Conservation (phyloP, 2,113 vertebrate genomes). For the Cheirogaleus medius region DNA sequence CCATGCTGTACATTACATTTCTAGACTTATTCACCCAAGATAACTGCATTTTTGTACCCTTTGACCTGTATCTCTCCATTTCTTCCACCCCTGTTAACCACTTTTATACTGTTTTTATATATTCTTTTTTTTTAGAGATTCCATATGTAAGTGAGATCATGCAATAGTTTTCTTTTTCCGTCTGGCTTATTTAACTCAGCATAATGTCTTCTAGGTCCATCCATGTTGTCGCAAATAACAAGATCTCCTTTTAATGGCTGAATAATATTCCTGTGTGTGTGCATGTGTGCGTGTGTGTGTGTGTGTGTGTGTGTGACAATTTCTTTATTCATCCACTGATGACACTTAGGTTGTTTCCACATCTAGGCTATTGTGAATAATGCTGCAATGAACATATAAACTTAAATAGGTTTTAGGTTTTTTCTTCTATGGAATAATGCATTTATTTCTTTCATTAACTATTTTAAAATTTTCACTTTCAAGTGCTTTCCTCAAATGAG, state of each 20-base stretch:
- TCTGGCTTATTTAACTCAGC: neutral
- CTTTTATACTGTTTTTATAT: neutral
- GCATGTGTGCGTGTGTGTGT: too few relatives aligned
- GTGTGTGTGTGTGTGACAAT: too few relatives aligned
- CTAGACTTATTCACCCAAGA: neutral
- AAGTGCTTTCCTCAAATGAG: neutral
- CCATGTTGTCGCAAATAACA: neutral
- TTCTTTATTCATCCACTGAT: neutral
- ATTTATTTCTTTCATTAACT: neutral
- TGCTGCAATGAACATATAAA: neutral
- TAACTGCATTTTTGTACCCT: neutral
- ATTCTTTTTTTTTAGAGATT: neutral
- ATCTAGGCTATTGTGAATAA: neutral
- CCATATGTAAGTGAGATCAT: neutral
- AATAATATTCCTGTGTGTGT: neutral
- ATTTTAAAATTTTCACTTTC: neutral
- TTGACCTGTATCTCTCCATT: neutral
- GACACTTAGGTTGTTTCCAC: neutral
- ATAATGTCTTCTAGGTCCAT: neutral
- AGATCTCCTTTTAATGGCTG: neutral
- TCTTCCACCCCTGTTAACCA: neutral
- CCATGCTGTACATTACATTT: neutral
- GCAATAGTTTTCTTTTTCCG: neutral
- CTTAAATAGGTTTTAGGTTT: neutral
- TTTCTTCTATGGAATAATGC: neutral